phyloP scores from a whole-genome alignment of 2,113 vertebrate species.

The Rhinichthys klamathensis region DNA sequence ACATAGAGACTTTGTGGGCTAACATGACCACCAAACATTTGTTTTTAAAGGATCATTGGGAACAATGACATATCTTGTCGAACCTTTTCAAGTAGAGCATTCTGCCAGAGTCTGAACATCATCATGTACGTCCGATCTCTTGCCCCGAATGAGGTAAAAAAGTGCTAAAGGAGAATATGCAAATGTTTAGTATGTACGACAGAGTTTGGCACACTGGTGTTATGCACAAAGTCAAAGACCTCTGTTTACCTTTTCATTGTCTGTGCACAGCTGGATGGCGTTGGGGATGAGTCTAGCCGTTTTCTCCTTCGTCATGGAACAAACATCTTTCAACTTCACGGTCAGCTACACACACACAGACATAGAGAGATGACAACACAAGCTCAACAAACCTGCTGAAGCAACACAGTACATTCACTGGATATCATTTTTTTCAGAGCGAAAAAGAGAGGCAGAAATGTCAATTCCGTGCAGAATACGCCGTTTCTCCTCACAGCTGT shows the following conservation, averaged over 20 bases:
- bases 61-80: neutral
- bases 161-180: constrained; percentile 81
- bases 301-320: constrained; percentile 99
- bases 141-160: constrained; percentile 98
- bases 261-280: constrained; percentile 99
- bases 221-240: too few relatives aligned
- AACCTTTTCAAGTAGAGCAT: constrained; percentile 96
- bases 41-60: neutral
- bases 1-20: neutral
- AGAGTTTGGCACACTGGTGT: neutral
- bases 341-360: constrained; percentile 80
- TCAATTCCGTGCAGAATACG: neutral
- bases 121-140: constrained; percentile 99
- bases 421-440: neutral
- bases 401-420: neutral
- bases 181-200: neutral
- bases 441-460: neutral
- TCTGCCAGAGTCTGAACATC: constrained; percentile 99
- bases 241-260: constrained; percentile 91
- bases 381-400: neutral
- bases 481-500: neutral
- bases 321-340: constrained; percentile 97
- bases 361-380: neutral
- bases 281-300: constrained; percentile 99
- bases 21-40: neutral